phyloP scores from a whole-genome alignment of 2,888 invertebrate species.

The Callosobruchus maculatus region DNA sequence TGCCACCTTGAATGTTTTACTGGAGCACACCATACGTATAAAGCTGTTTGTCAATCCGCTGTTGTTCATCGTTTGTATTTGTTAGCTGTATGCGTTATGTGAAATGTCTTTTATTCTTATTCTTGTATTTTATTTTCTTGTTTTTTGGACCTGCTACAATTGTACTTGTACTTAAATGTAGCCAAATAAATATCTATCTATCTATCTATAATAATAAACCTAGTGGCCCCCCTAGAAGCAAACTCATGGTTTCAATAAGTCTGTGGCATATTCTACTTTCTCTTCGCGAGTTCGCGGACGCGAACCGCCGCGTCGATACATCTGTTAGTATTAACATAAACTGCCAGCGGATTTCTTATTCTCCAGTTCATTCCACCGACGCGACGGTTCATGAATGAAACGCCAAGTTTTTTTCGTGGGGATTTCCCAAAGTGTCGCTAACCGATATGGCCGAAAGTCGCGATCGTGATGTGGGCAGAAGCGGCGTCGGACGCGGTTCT shows the following conservation, averaged over 20 bases:
- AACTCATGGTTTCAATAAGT: background rate
- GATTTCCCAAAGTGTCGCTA: background rate
- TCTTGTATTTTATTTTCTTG: too few relatives aligned
- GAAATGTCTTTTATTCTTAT: too few relatives aligned
- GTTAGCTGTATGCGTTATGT: too few relatives aligned
- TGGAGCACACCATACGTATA: too few relatives aligned
- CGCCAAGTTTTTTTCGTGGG: background rate
- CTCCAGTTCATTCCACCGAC: background rate
- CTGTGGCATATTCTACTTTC: background rate
- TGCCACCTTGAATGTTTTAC: too few relatives aligned
- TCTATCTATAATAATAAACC: too few relatives aligned
- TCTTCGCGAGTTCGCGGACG: background rate
- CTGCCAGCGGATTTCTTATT: background rate
- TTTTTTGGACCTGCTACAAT: too few relatives aligned
- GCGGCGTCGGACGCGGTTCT: background rate
- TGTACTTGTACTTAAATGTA: too few relatives aligned
- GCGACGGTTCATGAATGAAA: background rate
- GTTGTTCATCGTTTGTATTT: too few relatives aligned
- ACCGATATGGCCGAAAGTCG: background rate
- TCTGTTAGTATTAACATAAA: background rate
- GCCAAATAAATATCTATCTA: too few relatives aligned
- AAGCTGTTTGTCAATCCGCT: too few relatives aligned
- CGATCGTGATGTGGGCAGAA: background rate
- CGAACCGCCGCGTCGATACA: background rate
- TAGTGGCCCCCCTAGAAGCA: background rate